A percentile compares a stretch with the other conserved stretches of the same genome.
phyloP scores from a whole-genome alignment of 2,113 vertebrate species.

The Merops nubicus region DNA sequence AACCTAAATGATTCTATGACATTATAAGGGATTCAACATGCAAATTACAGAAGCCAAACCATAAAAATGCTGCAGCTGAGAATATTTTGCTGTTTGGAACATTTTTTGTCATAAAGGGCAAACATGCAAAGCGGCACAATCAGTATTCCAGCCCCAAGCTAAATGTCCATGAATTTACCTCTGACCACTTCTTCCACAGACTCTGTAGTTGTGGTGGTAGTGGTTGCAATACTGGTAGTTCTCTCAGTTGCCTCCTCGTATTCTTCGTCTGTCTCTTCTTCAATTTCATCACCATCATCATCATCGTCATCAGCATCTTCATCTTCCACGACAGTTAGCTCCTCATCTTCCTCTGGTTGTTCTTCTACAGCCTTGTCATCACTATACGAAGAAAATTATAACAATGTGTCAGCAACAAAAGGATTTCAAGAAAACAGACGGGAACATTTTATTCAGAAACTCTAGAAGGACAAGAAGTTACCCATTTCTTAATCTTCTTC shows the following conservation, averaged over 20 bases:
- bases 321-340: conserved; percentile 80
- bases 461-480: background rate
- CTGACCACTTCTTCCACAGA: conserved; percentile 97
- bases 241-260: conserved; percentile 88
- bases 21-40: background rate
- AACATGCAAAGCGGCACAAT: background rate
- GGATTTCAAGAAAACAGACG: background rate
- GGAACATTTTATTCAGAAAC: background rate
- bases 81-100: conserved; percentile 70
- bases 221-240: conserved; percentile 93
- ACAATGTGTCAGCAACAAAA: background rate
- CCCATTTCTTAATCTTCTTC: background rate
- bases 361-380: conserved; percentile 86
- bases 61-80: background rate
- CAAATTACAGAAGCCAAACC: conserved; percentile 8
- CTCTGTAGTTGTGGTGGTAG: conserved; percentile 94
- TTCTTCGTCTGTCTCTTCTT: conserved; percentile 79
- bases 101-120: conserved; percentile 46
- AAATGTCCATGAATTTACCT: conserved; percentile 78
- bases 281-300: conserved; percentile 81
- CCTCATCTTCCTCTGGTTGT: conserved; percentile 83
- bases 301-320: conserved; percentile 75
- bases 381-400: conserved; percentile 62
- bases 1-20: too few relatives aligned
- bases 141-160: background rate